Evolutionary conservation across 2,797 vertebrate species (phyloP).

Genomic region (Dipus sagitta): DNA sequence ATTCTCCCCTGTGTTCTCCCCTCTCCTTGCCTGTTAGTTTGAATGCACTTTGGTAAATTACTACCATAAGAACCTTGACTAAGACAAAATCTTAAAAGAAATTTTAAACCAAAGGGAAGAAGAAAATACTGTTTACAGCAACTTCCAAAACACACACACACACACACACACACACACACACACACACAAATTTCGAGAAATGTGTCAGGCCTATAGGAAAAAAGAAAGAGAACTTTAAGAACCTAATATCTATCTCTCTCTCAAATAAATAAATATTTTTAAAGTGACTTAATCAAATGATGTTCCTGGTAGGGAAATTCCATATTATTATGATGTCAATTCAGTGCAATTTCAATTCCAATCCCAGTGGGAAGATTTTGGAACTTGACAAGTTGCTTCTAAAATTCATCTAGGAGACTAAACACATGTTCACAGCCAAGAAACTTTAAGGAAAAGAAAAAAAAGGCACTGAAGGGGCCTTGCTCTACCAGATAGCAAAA

Average conservation of each 20-base stretch:
- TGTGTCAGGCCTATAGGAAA: not conserved
- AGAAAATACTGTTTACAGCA: not conserved
- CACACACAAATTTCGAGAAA: slow-evolving; percentile 18
- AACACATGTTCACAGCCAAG: slow-evolving; percentile 54
- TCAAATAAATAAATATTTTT: too few relatives aligned
- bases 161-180: not conserved
- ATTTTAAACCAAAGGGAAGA: not conserved
- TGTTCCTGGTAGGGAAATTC: slow-evolving; percentile 51
- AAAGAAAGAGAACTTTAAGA: slow-evolving; percentile 46
- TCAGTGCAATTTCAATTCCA: slow-evolving; percentile 53
- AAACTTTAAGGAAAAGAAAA: not conserved
- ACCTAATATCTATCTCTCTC: not conserved
- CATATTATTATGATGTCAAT: slow-evolving; percentile 39
- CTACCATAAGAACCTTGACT: slow-evolving; percentile 50
- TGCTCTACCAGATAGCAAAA: slow-evolving; percentile 53
- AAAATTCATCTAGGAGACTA: slow-evolving; percentile 70
- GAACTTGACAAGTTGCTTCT: slow-evolving; percentile 62
- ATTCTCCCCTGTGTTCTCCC: not conserved
- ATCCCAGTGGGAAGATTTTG: slow-evolving; percentile 49
- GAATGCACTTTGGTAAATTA: slow-evolving; percentile 53
- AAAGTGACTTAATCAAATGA: slow-evolving; percentile 10
- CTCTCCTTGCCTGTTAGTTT: not conserved
- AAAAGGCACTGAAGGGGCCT: not conserved
- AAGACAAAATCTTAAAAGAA: slow-evolving; percentile 4
- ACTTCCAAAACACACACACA: not conserved